Percentiles rank a stretch among this genome's conserved stretches.
Conservation (phyloP, 2,797 vertebrate genomes). For the Phataginus tricuspis region DNA sequence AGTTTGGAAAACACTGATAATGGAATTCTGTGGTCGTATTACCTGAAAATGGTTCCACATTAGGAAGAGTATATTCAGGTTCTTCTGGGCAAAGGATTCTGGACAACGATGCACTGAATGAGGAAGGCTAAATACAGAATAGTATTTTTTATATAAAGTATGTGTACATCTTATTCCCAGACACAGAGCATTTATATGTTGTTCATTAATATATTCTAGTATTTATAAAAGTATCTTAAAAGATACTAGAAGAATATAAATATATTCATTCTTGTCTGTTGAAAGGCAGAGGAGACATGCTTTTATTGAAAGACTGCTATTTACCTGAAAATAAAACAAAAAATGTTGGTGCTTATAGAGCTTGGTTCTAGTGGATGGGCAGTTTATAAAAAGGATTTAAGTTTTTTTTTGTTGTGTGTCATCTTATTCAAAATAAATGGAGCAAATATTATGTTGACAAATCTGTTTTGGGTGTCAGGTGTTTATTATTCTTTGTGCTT, state of each 20-base stretch:
- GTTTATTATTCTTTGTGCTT: background rate
- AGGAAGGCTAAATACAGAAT: background rate
- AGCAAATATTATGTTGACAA: background rate
- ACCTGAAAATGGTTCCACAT: background rate
- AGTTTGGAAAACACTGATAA: background rate
- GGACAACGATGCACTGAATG: background rate
- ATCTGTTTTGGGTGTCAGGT: background rate
- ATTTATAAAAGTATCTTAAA: background rate
- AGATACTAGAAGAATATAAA: background rate
- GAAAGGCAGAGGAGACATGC: background rate
- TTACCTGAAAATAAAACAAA: background rate
- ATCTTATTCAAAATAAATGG: conserved; percentile 20
- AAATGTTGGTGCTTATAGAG: background rate
- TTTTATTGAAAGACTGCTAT: background rate
- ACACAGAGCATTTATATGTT: background rate
- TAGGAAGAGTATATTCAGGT: background rate
- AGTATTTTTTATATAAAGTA: background rate
- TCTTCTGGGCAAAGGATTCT: background rate
- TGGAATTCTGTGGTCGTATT: background rate
- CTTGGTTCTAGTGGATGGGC: background rate
- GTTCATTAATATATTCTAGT: background rate
- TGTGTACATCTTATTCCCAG: background rate
- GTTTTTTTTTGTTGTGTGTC: background rate
- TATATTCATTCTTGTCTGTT: background rate
- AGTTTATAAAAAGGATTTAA: background rate